Evolutionary conservation across 2,888 invertebrate species (phyloP), one percentile per base, ranked within the genome.

Genomic region (Aleiodes testaceus): DNA sequence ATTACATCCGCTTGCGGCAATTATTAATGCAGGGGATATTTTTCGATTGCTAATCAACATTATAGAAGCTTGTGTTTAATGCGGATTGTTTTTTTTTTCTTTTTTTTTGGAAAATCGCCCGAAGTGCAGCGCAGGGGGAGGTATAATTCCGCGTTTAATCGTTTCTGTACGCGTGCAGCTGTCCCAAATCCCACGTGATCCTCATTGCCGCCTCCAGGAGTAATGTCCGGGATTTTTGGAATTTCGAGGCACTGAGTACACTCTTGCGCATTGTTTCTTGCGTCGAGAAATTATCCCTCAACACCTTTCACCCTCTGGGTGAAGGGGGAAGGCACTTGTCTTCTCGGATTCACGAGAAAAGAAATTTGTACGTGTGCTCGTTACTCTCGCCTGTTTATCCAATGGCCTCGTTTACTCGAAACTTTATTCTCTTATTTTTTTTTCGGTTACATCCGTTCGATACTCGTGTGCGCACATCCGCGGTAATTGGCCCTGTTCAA

Each of bases 141-240:
- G 77, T 81, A 80, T 81, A 81, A 81, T 81, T 80, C 78, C 14
- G 79, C 77, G 78, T 80, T 36, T 82, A 82, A 82, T 80, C 80
- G 81, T 83, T 63, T 49, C 9, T 30, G 80, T 80, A 80, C 79
- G 79, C 80, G 6, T 78, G 78, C 84, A 84, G 81, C 85, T 84
- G 83, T 82, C 80, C 79, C 73, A 80, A 85, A 84, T 83, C 84
- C 83, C 84, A 83, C 82, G 78, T 79, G 77, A 81, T 79, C 63
- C 36, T 50, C 22, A 45, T 47, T 42, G 16, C 59, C 47, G 18
- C 18, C 59, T 36, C 36, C 30, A 16, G 9, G 20, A 59, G 14
- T 36, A 59, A 42, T 42, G 18, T 26, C 47, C 3, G 49, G 49
- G 30, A 49, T 68, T 68, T 68, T 26, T 16, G 18, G 47, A 52